Evolutionary conservation across 2,113 vertebrate species (phyloP), one percentile per base, ranked within the genome.

Genomic region (Xiphias gladius): DNA sequence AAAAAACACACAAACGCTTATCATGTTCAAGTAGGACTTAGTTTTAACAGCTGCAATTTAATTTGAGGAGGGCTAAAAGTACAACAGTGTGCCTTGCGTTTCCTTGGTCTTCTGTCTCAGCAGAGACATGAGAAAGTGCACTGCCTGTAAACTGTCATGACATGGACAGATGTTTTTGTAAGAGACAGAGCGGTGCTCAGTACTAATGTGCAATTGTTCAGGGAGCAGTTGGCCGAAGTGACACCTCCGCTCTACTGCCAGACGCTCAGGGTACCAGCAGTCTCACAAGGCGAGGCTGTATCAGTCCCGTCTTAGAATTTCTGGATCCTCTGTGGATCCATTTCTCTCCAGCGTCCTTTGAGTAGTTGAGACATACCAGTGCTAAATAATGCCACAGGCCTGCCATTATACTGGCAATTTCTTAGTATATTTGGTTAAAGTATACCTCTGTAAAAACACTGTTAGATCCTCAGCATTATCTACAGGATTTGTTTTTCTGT

Each of bases 311-410:
- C 41, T 80, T 17, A 14, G 57, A 69, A 50, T 37, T 69, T 46
- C 55, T 0, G 26, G 77, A n/a, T 7, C 4, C 4, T 35, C 35
- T 35, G 35, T 35, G 58, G 87, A 74, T n/a, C 52, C 63, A 5
- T 77, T 75, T 74, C 46, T 61, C 46, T 10, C 24, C 54, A 26
- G 61, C 54, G 54, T 73, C 68, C 48, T 74, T 3, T 20, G 52
- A 88, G 14, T 61, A 46, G 68, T 14, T 70, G 63, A 81, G 71
- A 63, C 58, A 37, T 32, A 71, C 59, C 61, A 61, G 67, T 9
- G 62, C 55, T 64, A 72, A 80, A 83, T 48, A 73, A 80, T 2
- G n/a, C 82, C 72, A 62, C 61, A 46, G 54, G 75, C 65, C 52
- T 37, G 46, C 43, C 61, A 65, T 71, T 68, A 79, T 24, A 13